Evolutionary conservation across 2,113 vertebrate genomes (phyloP).

Genomic region (Dipodomys ordii): DNA sequence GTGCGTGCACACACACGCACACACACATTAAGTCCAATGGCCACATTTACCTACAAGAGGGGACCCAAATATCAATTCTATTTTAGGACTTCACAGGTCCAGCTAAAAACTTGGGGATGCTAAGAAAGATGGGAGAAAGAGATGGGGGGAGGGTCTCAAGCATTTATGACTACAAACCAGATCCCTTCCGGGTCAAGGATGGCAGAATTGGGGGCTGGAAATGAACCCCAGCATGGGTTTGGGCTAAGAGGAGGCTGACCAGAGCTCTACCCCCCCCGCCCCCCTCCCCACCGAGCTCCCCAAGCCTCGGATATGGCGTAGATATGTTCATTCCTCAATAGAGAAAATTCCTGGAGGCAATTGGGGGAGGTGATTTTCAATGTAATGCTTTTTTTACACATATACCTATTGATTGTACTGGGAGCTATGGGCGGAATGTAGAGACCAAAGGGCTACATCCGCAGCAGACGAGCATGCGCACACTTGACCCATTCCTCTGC

Average conservation of each 20-base stretch:
- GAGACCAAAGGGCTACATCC: too few species aligned
- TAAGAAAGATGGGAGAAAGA: background rate
- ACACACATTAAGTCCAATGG: background rate
- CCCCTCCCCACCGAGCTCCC: too few species aligned
- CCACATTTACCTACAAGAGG: background rate
- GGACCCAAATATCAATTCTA: background rate
- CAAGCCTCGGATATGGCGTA: too few species aligned
- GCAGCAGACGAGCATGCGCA: too few species aligned
- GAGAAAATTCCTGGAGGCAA: background rate
- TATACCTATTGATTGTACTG: constrained; percentile 56
- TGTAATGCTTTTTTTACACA: constrained; percentile 55
- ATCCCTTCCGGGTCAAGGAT: background rate
- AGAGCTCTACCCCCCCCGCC: too few species aligned
- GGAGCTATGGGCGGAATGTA: too few species aligned
- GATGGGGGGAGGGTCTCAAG: too few species aligned
- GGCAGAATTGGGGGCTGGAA: background rate
- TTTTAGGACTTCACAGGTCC: background rate
- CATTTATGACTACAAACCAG: background rate
- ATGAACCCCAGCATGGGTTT: background rate
- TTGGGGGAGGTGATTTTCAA: background rate
- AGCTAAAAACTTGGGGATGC: background rate
- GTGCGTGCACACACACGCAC: too few species aligned
- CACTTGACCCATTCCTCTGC: too few species aligned
- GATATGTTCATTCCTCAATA: background rate
- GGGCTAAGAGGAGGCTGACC: too few species aligned